Percentiles rank a stretch among this genome's conserved stretches.
phyloP scores from a whole-genome alignment of 2,113 vertebrate species.

The Chionis minor region DNA sequence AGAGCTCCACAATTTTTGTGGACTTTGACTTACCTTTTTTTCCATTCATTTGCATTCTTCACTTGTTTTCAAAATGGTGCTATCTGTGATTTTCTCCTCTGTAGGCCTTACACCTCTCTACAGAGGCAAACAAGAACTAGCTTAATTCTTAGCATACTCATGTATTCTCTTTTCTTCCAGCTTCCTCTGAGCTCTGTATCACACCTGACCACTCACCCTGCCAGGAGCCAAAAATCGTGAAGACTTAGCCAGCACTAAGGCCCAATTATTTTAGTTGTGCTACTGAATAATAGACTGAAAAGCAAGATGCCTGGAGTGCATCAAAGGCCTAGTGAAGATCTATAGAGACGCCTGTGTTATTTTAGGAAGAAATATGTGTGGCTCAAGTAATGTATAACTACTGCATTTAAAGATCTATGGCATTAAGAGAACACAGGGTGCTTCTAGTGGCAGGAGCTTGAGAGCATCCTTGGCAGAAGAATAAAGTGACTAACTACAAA shows the following conservation, averaged over 20 bases:
- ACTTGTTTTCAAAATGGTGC: not conserved
- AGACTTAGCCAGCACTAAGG: not conserved
- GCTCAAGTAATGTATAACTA: slow-evolving; percentile 13
- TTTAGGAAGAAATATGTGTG: slow-evolving; percentile 38
- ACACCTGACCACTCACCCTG: slow-evolving; percentile 14
- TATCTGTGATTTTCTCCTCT: not conserved
- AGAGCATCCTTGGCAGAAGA: slow-evolving; percentile 36
- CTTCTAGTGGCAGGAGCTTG: not conserved
- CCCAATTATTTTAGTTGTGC: slow-evolving; percentile 29
- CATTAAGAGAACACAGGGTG: not conserved
- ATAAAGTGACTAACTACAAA: slow-evolving; percentile 24
- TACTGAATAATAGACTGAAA: not conserved
- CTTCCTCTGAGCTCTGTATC: not conserved
- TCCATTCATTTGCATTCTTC: not conserved
- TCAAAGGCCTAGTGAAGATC: slow-evolving; percentile 48
- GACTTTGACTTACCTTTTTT: not conserved
- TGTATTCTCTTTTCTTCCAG: not conserved
- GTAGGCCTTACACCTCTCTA: not conserved
- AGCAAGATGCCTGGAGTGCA: slow-evolving; percentile 42
- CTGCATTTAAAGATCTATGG: slow-evolving; percentile 25
- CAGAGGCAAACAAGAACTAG: not conserved
- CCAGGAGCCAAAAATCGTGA: not conserved
- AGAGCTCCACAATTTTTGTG: not conserved
- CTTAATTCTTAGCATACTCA: not conserved
- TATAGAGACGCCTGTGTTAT: slow-evolving; percentile 3